Percentiles rank a stretch among this genome's conserved stretches.
Evolutionary conservation across 2,113 vertebrate genomes (phyloP).

Genomic region (Cottus gobio): DNA sequence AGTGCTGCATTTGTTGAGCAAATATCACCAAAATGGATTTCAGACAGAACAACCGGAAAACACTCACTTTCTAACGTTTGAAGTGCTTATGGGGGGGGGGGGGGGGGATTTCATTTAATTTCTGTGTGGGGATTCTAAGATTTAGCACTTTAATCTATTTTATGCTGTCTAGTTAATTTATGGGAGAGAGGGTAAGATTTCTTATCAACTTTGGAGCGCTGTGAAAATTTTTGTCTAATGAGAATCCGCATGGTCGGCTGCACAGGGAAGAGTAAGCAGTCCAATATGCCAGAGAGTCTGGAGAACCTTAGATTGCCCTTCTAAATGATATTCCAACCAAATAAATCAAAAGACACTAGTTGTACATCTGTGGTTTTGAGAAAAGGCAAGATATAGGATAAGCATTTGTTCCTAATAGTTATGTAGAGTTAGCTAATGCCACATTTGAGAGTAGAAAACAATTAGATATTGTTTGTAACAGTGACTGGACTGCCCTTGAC

Average conservation of each 20-base stretch:
- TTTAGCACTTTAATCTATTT: constrained; percentile 45
- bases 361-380: not conserved
- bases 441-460: not conserved
- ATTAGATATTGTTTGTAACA: not conserved
- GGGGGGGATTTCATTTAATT: constrained; percentile 34
- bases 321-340: constrained; percentile 26
- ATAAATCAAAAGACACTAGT: not conserved
- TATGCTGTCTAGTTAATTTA: constrained; percentile 38
- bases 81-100: not conserved
- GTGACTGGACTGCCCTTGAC: not conserved
- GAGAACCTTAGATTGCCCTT: constrained; percentile 10
- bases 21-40: constrained; percentile 24
- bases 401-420: not conserved
- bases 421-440: not conserved
- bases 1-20: constrained; percentile 2
- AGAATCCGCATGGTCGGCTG: constrained; percentile 36
- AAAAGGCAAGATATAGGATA: constrained; percentile 1
- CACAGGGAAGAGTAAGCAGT: not conserved
- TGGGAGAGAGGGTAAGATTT: constrained; percentile 14
- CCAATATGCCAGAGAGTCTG: constrained; percentile 15
- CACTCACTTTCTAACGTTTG: constrained; percentile 3
- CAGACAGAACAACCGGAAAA: constrained; percentile 3
- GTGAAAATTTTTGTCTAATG: constrained; percentile 42
- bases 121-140: constrained; percentile 7
- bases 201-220: constrained; percentile 14